Percentiles rank a stretch among this genome's conserved stretches.
These are phyloP conservation scores for Ophraella communa DNA, from an alignment of 2,888 invertebrate genomes.

Conservation along the genomic window DNA sequence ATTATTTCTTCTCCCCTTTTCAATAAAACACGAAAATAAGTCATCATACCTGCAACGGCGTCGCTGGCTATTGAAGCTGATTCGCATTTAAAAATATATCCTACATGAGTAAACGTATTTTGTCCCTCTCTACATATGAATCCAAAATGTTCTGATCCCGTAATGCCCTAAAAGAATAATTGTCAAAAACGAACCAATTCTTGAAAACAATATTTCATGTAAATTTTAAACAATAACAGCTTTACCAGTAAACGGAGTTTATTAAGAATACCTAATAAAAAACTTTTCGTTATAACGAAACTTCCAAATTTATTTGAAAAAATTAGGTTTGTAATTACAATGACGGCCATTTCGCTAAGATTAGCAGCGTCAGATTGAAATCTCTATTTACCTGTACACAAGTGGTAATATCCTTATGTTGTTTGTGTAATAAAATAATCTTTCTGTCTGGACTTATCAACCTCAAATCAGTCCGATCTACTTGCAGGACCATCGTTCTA, in stretches of 20 bases:
- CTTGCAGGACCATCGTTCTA: conserved; percentile 92
- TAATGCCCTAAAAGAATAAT: conserved; percentile 69
- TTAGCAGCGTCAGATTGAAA: too few species aligned
- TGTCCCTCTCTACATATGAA: conserved; percentile 87
- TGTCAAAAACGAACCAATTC: not conserved
- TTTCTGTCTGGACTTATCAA: conserved; percentile 94
- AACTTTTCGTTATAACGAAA: too few species aligned
- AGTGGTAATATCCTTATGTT: conserved; percentile 86
- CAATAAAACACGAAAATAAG: conserved; percentile 23
- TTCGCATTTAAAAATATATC: conserved; percentile 90
- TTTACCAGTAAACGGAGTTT: too few species aligned
- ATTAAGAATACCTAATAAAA: too few species aligned
- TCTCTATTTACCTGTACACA: conserved; percentile 75
- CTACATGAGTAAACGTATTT: conserved; percentile 71
- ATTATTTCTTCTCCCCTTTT: conserved; percentile 24
- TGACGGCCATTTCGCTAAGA: too few species aligned
- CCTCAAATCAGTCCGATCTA: conserved; percentile 84
- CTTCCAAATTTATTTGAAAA: too few species aligned
- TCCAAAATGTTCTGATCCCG: conserved; percentile 86
- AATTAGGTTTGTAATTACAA: too few species aligned
- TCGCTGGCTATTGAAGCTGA: conserved; percentile 82
- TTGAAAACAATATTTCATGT: too few species aligned
- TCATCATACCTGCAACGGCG: conserved; percentile 65
- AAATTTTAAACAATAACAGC: too few species aligned
- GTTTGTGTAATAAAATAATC: conserved; percentile 84